Evolutionary conservation across 2,113 vertebrate species (phyloP).

Genomic region (Gracilinanus agilis): DNA sequence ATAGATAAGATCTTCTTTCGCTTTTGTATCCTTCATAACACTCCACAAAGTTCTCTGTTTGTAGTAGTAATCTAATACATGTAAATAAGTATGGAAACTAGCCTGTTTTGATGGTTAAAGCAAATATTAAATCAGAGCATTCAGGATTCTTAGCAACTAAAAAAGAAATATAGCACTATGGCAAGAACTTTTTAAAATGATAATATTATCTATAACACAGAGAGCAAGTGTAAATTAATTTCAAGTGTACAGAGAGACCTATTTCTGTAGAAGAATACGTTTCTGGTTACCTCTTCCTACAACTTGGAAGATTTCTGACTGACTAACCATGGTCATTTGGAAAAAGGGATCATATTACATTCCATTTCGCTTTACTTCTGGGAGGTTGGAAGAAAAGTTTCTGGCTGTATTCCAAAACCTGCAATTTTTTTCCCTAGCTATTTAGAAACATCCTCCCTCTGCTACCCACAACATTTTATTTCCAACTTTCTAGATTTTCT

Average conservation of each 20-base stretch:
- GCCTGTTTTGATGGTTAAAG: neutral
- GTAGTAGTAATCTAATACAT: neutral
- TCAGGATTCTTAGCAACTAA: neutral
- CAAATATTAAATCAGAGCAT: neutral
- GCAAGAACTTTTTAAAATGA: neutral
- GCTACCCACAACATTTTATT: neutral
- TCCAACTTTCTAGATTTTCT: neutral
- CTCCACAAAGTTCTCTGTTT: neutral
- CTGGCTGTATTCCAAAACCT: neutral
- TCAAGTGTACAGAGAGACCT: neutral
- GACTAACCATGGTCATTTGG: neutral
- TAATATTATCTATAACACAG: neutral
- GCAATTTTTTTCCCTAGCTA: neutral
- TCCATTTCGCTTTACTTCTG: constrained; percentile 1
- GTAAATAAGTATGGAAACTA: neutral
- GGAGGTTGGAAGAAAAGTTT: neutral
- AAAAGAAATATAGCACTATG: neutral
- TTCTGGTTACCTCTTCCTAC: neutral
- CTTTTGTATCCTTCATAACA: neutral
- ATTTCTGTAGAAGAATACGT: neutral
- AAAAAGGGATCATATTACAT: neutral
- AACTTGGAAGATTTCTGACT: neutral
- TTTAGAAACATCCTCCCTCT: neutral
- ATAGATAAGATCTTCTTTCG: neutral
- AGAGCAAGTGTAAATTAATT: neutral